Percentiles rank a stretch among this genome's conserved stretches.
phyloP scores from a whole-genome alignment of 2,888 invertebrate species.

The Monochamus alternatus region DNA sequence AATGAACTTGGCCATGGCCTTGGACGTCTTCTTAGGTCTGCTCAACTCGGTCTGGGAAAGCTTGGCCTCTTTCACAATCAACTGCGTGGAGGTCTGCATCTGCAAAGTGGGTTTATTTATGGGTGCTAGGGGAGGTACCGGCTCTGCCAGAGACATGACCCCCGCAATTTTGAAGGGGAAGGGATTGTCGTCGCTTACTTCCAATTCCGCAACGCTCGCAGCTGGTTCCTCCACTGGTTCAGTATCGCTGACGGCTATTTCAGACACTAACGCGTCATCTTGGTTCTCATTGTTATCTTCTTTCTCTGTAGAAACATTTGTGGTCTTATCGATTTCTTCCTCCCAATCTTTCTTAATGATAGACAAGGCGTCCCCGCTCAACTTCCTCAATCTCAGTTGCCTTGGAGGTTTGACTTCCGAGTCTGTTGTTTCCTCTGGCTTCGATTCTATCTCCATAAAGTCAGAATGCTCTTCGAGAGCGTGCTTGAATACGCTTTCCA shows the following conservation, averaged over 20 bases:
- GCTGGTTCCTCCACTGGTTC: conserved; percentile 7
- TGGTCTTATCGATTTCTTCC: conserved; percentile 9
- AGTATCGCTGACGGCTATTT: conserved; percentile 3
- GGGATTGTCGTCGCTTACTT: conserved; percentile 63
- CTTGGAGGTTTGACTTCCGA: conserved; percentile 14
- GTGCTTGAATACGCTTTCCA: conserved; percentile 58
- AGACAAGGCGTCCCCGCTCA: conserved; percentile 72
- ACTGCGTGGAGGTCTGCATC: conserved; percentile 35
- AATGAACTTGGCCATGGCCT: conserved; percentile 64
- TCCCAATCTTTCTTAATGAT: conserved; percentile 62
- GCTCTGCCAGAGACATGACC: conserved; percentile 61
- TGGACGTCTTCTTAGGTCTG: conserved; percentile 62
- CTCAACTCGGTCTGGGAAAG: conserved; percentile 52
- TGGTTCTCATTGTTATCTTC: conserved; percentile 6
- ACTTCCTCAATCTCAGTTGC: conserved; percentile 67
- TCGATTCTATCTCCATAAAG: conserved; percentile 36
- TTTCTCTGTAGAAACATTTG: background rate
- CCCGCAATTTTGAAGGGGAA: conserved; percentile 70
- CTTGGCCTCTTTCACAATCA: conserved; percentile 59
- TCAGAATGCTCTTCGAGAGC: conserved; percentile 53
- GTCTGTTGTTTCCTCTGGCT: background rate
- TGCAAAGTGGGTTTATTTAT: conserved; percentile 41
- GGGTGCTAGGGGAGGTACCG: conserved; percentile 47
- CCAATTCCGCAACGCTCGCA: conserved; percentile 40
- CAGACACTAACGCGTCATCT: conserved; percentile 8